Base-by-base conservation (phyloP, 2,113 vertebrate genomes). In the Pleuronectes platessa region DNA sequence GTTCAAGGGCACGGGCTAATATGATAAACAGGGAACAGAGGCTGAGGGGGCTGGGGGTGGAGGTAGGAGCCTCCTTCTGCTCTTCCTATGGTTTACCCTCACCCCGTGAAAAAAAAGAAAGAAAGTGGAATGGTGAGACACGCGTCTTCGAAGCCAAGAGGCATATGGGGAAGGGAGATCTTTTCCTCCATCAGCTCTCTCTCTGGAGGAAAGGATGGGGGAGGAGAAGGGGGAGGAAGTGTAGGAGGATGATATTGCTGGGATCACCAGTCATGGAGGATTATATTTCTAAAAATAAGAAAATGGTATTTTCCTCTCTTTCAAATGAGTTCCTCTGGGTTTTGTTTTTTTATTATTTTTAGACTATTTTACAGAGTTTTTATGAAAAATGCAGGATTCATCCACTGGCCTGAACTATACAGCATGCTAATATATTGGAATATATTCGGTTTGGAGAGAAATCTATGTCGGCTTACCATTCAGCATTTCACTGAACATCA, bases 1-100 rank as follows among this genome's bases (percentile, higher is more conserved):
- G 77, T 88, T 91, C 88, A 90, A 91, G 89, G 88, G 87, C 87
- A 79, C 23, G 24, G 73, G 78, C 86, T 93, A 90, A 91, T 92
- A 82, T 90, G 82, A 92, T 93, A 89, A 92, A 88, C 79, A 86
- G 68, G 56, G 74, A 86, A 69, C 72, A 83, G 81, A 80, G 71
- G 78, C 65, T 59, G 55, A 18, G 62, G 20, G 53, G 72, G 40
- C 24, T n/a, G 15, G 75, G 40, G 61, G 35, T 20, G 61, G 61
- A 12, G 27, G 58, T 13, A 11, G 20, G n/a, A 21, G 51, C 20
- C 5, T 24, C 2, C 31, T 76, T 77, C 63, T 72, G 49, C 69
- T 83, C 40, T 26, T 53, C 11, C 61, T 60, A 53, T 63, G 54
- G 68, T 85, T 76, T 68, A 81, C 68, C 58, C 75, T 61, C 64